Evolutionary conservation across 2,113 vertebrate genomes (phyloP).

Genomic region (Taxidea taxus): DNA sequence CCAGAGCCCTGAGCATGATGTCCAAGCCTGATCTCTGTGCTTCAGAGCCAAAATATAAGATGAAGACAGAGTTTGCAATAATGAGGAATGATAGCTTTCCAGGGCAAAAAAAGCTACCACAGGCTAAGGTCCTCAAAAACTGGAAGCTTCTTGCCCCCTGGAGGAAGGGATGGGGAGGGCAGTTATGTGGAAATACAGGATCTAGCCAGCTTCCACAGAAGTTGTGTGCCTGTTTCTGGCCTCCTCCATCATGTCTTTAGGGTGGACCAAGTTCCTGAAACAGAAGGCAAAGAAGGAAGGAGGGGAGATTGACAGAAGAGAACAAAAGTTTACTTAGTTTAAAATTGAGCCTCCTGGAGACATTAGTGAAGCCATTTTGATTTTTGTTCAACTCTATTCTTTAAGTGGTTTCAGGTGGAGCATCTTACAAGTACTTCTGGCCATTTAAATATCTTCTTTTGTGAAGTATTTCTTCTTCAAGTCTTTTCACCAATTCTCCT

Average conservation of each 20-base stretch:
- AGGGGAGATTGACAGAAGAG: no score
- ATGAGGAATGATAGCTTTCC: no score
- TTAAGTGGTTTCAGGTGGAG: background rate
- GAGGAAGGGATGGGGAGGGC: background rate
- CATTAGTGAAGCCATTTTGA: background rate
- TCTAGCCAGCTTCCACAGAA: background rate
- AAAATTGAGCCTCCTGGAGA: no score
- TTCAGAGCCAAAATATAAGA: background rate
- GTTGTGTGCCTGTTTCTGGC: background rate
- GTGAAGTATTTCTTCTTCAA: background rate
- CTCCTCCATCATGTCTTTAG: background rate
- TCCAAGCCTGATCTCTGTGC: background rate
- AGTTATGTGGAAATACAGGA: background rate
- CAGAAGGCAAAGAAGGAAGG: background rate
- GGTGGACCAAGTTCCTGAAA: background rate
- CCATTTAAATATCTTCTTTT: background rate
- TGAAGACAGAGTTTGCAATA: background rate
- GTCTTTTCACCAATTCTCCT: background rate
- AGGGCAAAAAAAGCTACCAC: no score
- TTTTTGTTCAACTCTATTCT: background rate
- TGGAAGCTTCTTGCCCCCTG: rapidly evolving
- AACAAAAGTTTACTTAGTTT: no score
- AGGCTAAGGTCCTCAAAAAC: background rate
- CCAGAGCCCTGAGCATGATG: background rate
- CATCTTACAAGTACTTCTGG: background rate